These are phyloP conservation scores for Chrysaora quinquecirrha DNA, from an alignment of 30 jellyfish, hydroid and myxozoan genomes.

Conservation along the genomic window DNA sequence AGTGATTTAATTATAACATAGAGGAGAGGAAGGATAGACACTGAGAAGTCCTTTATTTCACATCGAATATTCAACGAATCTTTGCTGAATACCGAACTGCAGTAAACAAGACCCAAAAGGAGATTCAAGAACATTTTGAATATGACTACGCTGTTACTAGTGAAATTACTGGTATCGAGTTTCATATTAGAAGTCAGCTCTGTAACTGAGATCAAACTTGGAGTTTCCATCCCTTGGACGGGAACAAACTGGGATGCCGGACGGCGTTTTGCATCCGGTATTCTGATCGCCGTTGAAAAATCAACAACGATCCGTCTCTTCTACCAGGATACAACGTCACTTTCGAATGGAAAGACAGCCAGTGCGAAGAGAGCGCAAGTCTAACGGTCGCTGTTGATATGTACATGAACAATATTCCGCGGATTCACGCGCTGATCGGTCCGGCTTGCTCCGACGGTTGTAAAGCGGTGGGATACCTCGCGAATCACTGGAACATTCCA, in stretches of 20 bases:
- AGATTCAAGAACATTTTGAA: too few relatives aligned
- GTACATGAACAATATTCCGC: conserved; percentile 28
- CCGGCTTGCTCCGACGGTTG: conserved; percentile 96
- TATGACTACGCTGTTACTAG: too few relatives aligned
- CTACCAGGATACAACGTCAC: conserved; percentile 71
- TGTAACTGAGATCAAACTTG: conserved; percentile 50
- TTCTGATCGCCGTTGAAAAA: conserved; percentile 71
- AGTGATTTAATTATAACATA: too few relatives aligned
- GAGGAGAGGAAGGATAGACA: too few relatives aligned
- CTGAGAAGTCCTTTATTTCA: too few relatives aligned
- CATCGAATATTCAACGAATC: too few relatives aligned
- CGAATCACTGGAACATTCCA: conserved; percentile 84
- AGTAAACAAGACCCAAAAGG: too few relatives aligned
- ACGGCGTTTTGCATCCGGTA: conserved; percentile 87
- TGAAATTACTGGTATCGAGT: neutral
- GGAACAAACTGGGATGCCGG: conserved; percentile 90
- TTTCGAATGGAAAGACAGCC: conserved; percentile 78
- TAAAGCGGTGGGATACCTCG: conserved; percentile 70
- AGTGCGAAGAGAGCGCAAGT: conserved; percentile 78
- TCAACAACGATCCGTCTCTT: conserved; percentile 66
- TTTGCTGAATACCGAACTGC: too few relatives aligned
- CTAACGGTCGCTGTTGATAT: conserved; percentile 68
- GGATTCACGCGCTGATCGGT: conserved; percentile 81
- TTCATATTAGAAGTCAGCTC: neutral
- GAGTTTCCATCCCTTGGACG: conserved; percentile 90